Evolutionary conservation across 2,797 vertebrate species (phyloP).

Genomic region (Selene dorsalis): DNA sequence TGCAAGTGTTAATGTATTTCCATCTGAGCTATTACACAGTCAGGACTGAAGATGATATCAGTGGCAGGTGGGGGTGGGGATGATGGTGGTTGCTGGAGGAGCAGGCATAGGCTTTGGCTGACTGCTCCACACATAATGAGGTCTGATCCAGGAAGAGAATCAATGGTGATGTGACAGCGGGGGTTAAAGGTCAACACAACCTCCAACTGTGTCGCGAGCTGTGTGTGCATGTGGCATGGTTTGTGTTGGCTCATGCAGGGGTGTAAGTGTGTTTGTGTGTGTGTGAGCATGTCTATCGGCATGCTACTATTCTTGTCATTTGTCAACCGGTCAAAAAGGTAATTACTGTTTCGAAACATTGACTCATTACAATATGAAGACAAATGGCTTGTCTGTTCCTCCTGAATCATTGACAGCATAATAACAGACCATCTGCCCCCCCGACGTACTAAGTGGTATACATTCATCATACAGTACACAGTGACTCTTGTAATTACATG

Average conservation of each 20-base stretch:
- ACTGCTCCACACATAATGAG: slow-evolving; percentile 69
- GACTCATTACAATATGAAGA: slow-evolving; percentile 79
- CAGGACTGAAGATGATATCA: slow-evolving; percentile 9
- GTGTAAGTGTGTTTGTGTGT: neutral
- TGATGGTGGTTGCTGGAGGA: slow-evolving; percentile 28
- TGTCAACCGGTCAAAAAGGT: slow-evolving; percentile 77
- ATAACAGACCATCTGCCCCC: slow-evolving; percentile 72
- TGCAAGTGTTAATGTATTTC: slow-evolving; percentile 19
- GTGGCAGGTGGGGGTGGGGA: neutral
- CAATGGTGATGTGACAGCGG: slow-evolving; percentile 78
- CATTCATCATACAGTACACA: slow-evolving; percentile 69
- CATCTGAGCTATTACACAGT: slow-evolving; percentile 10
- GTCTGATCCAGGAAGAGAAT: slow-evolving; percentile 82
- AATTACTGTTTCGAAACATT: slow-evolving; percentile 79
- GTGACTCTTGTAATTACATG: slow-evolving; percentile 57
- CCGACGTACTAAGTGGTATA: slow-evolving; percentile 56
- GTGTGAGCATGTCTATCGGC: neutral
- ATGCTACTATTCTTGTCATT: slow-evolving; percentile 79
- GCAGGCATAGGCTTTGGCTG: slow-evolving; percentile 63
- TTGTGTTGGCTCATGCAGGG: neutral
- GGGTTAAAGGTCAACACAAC: slow-evolving; percentile 76
- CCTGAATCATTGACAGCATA: slow-evolving; percentile 74
- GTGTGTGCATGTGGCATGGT: neutral
- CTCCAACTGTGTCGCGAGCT: slow-evolving; percentile 49
- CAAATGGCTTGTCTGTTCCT: slow-evolving; percentile 76